Evolutionary conservation across 92 coral and sea anemone genomes (phyloP).

Genomic region (Blastomussa wellsi): DNA sequence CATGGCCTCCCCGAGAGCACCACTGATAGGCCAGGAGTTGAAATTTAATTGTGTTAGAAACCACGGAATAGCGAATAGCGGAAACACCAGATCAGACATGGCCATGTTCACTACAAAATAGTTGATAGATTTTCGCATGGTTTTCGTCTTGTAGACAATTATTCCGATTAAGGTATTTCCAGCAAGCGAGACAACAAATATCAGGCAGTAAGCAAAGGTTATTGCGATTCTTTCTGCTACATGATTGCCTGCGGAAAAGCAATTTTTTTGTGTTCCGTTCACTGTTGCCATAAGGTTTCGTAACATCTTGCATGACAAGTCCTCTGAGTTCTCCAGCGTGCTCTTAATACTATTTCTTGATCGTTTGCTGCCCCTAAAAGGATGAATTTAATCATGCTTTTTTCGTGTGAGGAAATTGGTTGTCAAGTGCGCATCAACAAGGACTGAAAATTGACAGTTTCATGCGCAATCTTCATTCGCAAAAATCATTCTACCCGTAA

Average conservation of each 20-base stretch:
- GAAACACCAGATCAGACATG: conserved; percentile 2
- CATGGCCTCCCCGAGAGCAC: neutral
- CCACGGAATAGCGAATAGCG: neutral
- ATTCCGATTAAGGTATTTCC: conserved; percentile 11
- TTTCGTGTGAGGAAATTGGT: neutral
- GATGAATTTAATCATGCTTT: neutral
- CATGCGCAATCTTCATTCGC: neutral
- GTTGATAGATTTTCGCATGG: conserved; percentile 4
- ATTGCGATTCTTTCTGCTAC: neutral
- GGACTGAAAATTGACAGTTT: neutral
- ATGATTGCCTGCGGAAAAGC: neutral
- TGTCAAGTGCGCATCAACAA: neutral
- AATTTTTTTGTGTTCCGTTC: neutral
- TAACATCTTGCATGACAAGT: neutral
- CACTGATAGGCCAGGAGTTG: neutral
- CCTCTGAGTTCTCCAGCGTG: neutral
- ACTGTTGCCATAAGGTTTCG: neutral
- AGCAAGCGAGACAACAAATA: conserved; percentile 4
- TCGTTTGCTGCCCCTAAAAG: neutral
- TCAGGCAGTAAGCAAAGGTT: neutral
- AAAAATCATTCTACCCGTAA: neutral
- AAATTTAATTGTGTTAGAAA: neutral
- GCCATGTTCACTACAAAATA: conserved; percentile 14
- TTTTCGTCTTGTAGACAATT: conserved; percentile 5
- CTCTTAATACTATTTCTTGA: neutral